These are phyloP conservation scores for Tauraco erythrolophus DNA, from an alignment of 2,113 vertebrate genomes.

Conservation along the genomic window DNA sequence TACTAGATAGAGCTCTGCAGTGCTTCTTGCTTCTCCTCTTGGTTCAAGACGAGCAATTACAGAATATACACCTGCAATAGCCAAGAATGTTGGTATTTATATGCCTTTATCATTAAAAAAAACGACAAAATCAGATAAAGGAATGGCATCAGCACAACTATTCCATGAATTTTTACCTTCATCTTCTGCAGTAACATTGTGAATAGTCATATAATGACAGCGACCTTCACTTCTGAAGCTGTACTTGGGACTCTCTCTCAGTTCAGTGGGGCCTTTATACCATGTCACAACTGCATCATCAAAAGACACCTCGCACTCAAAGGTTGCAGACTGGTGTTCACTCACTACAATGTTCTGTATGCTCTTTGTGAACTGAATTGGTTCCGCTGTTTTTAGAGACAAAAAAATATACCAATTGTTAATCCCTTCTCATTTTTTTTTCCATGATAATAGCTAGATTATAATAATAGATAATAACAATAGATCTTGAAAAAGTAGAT, in stretches of 20 bases:
- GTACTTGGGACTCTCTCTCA: slow-evolving; percentile 94
- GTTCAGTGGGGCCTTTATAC: slow-evolving; percentile 96
- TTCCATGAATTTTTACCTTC: slow-evolving; percentile 86
- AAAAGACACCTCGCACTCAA: slow-evolving; percentile 98
- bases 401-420: not conserved
- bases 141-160: not conserved
- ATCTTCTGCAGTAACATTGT: slow-evolving; percentile 93
- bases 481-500: not conserved
- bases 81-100: not conserved
- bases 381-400: slow-evolving; percentile 86
- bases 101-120: not conserved
- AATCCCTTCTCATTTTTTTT: not conserved
- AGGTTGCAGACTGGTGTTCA: slow-evolving; percentile 94
- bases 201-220: slow-evolving; percentile 98
- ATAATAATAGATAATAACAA: not conserved
- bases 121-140: not conserved
- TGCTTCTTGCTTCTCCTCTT: slow-evolving; percentile 89
- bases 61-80: slow-evolving; percentile 92
- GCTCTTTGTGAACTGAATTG: slow-evolving; percentile 98
- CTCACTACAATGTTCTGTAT: slow-evolving; percentile 98
- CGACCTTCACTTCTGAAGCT: slow-evolving; percentile 94
- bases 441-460: not conserved
- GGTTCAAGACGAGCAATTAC: slow-evolving; percentile 95
- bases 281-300: slow-evolving; percentile 97
- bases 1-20: slow-evolving; percentile 91